Percentiles rank a stretch among this genome's conserved stretches.
phyloP scores from a whole-genome alignment of 2,797 vertebrate species.

The Labroides dimidiatus region DNA sequence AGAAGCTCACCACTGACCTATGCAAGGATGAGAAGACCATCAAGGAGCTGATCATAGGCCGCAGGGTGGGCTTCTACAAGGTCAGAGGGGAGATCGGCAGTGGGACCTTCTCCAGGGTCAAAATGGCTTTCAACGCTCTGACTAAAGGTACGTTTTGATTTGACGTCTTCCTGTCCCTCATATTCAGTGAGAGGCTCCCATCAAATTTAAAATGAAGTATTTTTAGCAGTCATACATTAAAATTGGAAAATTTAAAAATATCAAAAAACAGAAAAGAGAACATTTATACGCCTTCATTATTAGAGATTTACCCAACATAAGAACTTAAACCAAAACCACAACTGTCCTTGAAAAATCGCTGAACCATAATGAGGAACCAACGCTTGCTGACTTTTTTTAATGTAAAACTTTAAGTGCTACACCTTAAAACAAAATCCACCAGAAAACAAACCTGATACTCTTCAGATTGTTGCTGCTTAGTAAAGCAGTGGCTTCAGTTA shows the following conservation, averaged over 20 bases:
- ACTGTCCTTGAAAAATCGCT: no score
- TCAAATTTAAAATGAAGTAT: not conserved
- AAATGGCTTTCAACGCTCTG: conserved; percentile 92
- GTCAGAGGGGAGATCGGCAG: conserved; percentile 93
- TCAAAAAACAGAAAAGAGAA: not conserved
- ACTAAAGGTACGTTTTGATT: conserved; percentile 87
- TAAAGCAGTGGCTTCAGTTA: no score
- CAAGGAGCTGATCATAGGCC: conserved; percentile 92
- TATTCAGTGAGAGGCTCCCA: not conserved
- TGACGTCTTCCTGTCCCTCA: not conserved
- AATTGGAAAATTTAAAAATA: no score
- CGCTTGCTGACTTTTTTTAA: no score
- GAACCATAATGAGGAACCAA: no score
- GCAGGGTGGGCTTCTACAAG: conserved; percentile 94
- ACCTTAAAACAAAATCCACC: no score
- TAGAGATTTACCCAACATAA: no score
- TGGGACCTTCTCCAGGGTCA: conserved; percentile 96
- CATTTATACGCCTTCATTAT: not conserved
- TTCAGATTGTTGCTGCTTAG: no score
- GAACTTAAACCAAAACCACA: no score
- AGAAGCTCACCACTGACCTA: conserved; percentile 92
- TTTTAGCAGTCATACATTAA: no score
- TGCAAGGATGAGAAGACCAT: conserved; percentile 89
- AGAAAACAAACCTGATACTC: no score
- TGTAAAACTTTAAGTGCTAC: no score